A percentile compares a stretch with the other conserved stretches of the same genome.
Conservation (phyloP, 2,797 vertebrate genomes). For the Micrastur ruficollis region DNA sequence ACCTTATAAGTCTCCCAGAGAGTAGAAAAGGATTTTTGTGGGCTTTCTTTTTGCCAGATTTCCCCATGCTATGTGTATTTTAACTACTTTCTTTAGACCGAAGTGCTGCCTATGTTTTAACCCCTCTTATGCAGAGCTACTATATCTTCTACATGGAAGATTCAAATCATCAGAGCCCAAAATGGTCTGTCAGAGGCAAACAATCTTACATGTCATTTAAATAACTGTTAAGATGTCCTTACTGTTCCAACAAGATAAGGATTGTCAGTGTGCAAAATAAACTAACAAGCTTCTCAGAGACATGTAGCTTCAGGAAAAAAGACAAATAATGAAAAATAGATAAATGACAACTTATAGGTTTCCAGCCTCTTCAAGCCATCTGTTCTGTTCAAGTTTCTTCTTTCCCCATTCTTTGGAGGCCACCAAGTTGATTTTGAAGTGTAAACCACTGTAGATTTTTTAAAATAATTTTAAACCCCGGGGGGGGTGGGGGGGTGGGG, state of each 20-base stretch:
- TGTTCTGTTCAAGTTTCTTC: not conserved
- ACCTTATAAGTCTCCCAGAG: slow-evolving; percentile 29
- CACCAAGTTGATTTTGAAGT: not conserved
- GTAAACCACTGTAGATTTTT: not conserved
- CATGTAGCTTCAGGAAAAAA: not conserved
- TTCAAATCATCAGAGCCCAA: not conserved
- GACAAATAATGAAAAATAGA: not conserved
- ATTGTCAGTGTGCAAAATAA: not conserved
- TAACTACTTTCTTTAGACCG: slow-evolving; percentile 2
- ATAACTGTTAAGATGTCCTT: not conserved
- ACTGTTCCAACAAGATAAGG: not conserved
- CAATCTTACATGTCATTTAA: not conserved
- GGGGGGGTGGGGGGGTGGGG: no score
- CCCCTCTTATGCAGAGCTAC: not conserved
- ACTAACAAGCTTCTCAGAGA: not conserved
- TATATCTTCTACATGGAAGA: not conserved
- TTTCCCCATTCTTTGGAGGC: not conserved
- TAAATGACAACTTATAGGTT: not conserved
- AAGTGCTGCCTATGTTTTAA: not conserved
- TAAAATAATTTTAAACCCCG: not conserved
- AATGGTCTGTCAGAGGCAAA: not conserved
- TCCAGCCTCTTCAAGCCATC: not conserved
- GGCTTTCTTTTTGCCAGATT: slow-evolving; percentile 17
- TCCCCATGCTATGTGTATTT: not conserved
- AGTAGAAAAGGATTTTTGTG: slow-evolving; percentile 40